These are phyloP conservation scores for Trachelus tabidus DNA, from an alignment of 2,888 invertebrate species.

Conservation along the genomic window DNA sequence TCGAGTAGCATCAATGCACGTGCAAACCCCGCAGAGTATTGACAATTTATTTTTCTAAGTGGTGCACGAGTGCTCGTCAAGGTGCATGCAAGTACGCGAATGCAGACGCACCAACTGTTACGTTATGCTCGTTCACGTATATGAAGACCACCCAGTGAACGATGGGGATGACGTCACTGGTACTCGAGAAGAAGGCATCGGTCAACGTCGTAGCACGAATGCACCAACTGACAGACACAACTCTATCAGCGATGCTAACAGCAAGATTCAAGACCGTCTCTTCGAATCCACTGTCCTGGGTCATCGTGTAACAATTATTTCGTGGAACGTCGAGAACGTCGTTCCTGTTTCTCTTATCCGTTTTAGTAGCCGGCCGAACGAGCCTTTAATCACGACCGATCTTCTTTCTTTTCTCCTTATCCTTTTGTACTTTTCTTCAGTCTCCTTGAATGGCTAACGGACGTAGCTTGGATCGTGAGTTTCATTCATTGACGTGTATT, in stretches of 20 bases:
- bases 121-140: slow-evolving; percentile 8
- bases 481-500: no score
- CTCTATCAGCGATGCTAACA: slow-evolving; percentile 39
- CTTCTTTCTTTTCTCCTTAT: no score
- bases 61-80: background rate
- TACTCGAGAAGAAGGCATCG: slow-evolving; percentile 38
- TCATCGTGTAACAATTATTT: no score
- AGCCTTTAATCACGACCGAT: no score
- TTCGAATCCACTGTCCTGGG: no score
- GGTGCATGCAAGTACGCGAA: background rate
- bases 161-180: slow-evolving; percentile 35
- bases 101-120: background rate
- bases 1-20: no score
- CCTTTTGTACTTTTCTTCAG: no score
- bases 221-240: slow-evolving; percentile 40
- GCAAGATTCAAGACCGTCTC: slow-evolving; percentile 34
- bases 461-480: no score
- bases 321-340: no score
- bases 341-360: no score
- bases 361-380: no score
- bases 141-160: slow-evolving; percentile 34
- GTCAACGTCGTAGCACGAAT: slow-evolving; percentile 37
- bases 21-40: background rate
- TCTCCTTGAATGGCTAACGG: no score
- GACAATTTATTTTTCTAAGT: background rate